Evolutionary conservation across 2,113 vertebrate genomes (phyloP).

Genomic region (Meriones unguiculatus): DNA sequence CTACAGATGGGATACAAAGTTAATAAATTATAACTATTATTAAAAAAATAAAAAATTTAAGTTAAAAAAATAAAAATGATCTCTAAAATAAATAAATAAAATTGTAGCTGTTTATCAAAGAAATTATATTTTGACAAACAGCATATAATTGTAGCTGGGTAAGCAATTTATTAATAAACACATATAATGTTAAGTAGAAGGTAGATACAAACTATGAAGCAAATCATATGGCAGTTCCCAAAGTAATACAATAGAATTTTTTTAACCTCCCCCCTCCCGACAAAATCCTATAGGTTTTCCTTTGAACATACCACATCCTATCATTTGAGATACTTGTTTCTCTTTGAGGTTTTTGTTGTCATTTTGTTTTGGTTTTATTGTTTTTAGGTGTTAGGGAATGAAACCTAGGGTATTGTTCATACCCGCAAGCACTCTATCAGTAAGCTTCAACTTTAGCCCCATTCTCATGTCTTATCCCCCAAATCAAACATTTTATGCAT

Average conservation of each 20-base stretch:
- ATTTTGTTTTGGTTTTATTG: background rate
- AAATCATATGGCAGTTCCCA: slow-evolving; percentile 20
- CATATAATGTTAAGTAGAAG: slow-evolving; percentile 5
- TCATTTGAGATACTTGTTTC: background rate
- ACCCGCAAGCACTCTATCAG: background rate
- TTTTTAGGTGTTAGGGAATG: background rate
- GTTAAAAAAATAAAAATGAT: no score
- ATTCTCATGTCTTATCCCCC: slow-evolving; percentile 1
- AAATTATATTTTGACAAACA: slow-evolving; percentile 31
- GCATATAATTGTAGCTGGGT: background rate
- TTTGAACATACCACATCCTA: background rate
- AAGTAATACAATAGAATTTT: slow-evolving; percentile 2
- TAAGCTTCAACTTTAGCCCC: background rate
- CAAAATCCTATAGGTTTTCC: slow-evolving; percentile 12
- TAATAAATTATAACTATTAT: no score
- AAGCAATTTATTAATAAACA: background rate
- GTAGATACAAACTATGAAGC: slow-evolving; percentile 14
- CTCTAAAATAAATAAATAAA: no score
- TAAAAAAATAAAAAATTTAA: no score
- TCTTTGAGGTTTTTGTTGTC: background rate
- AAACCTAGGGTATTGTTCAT: background rate
- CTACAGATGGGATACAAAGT: no score
- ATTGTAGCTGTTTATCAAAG: slow-evolving; percentile 34
- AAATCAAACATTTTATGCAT: background rate
- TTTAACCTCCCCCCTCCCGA: background rate